Evolutionary conservation across 2,888 invertebrate species (phyloP).

Genomic region (Latheticus oryzae): DNA sequence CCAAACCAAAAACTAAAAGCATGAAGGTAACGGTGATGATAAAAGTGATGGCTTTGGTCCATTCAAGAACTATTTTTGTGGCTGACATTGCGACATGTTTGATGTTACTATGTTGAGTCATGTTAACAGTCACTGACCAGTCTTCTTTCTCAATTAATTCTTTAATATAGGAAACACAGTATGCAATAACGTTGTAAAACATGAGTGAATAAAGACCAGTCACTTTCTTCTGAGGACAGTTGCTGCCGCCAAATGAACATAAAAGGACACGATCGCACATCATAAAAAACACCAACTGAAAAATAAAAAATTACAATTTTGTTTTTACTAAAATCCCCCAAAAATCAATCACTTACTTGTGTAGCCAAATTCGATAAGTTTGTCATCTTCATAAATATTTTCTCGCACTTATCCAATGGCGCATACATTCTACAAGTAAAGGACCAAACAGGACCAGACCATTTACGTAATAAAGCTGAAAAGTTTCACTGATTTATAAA

Average conservation of each 20-base stretch:
- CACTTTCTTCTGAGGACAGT: conserved; percentile 65
- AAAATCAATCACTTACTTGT: conserved; percentile 69
- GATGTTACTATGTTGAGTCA: conserved; percentile 76
- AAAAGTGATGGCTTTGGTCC: conserved; percentile 85
- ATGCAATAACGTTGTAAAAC: conserved; percentile 85
- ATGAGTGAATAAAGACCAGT: conserved; percentile 82
- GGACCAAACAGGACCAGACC: conserved; percentile 65
- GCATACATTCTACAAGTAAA: conserved; percentile 68
- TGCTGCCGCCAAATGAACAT: conserved; percentile 66
- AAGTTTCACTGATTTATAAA: too few relatives aligned
- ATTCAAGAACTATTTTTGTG: conserved; percentile 83
- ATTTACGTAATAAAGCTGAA: conserved; percentile 59
- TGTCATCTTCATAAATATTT: conserved; percentile 74
- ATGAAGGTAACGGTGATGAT: conserved; percentile 82
- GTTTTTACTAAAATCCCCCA: too few relatives aligned
- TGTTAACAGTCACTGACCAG: conserved; percentile 81
- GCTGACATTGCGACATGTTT: conserved; percentile 85
- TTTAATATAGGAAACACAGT: conserved; percentile 80
- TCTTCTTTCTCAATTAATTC: conserved; percentile 80
- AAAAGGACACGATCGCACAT: conserved; percentile 76
- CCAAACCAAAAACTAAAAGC: conserved; percentile 78
- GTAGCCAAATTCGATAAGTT: conserved; percentile 78
- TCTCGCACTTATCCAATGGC: conserved; percentile 75
- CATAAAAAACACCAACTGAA: conserved; percentile 78
- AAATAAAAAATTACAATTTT: conserved; percentile 39